These are phyloP conservation scores for Venustaconcha ellipsiformis DNA, from an alignment of 1,140 invertebrate genomes.

Conservation along the genomic window DNA sequence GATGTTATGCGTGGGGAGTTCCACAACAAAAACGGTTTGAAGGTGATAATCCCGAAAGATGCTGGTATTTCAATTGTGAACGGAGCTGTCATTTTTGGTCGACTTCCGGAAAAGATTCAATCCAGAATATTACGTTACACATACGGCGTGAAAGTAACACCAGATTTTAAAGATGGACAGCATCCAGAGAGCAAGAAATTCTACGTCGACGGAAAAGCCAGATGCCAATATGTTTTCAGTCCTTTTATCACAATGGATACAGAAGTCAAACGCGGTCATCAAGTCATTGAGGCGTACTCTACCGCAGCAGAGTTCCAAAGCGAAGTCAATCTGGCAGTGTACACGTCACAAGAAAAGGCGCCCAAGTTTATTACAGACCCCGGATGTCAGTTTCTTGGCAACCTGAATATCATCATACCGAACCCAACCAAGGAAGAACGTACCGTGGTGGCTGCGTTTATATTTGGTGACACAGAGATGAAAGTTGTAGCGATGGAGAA, in stretches of 20 bases:
- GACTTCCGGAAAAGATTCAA: neutral
- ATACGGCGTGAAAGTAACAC: neutral
- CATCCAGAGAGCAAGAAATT: neutral
- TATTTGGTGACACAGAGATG: no score
- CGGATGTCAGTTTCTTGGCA: no score
- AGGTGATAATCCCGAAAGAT: conserved; percentile 18
- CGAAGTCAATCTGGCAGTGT: neutral
- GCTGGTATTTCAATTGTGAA: conserved; percentile 2
- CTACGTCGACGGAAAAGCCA: neutral
- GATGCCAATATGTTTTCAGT: conserved; percentile 1
- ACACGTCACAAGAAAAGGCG: conserved; percentile 3
- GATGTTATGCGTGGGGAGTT: conserved; percentile 11
- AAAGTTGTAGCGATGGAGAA: no score
- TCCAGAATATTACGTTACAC: neutral
- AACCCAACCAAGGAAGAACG: no score
- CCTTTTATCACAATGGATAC: conserved; percentile 13
- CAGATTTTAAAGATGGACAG: neutral
- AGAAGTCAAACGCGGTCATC: conserved; percentile 11
- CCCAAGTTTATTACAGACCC: no score
- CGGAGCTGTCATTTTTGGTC: neutral
- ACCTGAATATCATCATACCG: no score
- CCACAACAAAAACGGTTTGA: neutral
- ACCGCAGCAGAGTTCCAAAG: neutral
- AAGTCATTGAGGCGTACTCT: neutral
- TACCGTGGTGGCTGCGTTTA: no score